Evolutionary conservation across 2,888 invertebrate species (phyloP).

Genomic region (Cheilosia pagana): DNA sequence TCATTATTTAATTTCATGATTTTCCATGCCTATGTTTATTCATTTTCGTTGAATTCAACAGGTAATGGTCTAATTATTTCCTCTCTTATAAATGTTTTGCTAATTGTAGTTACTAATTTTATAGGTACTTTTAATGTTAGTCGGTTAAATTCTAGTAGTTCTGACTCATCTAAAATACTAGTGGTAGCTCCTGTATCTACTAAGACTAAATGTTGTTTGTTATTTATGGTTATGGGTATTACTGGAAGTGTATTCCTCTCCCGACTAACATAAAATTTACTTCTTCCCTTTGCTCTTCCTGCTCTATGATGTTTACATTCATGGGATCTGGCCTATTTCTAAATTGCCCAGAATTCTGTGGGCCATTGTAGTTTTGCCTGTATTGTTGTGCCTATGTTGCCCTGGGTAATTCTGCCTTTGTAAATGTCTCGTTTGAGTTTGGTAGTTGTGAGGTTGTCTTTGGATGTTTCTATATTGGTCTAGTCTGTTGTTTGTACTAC

Average conservation of each 20-base stretch:
- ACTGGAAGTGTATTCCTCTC: neutral
- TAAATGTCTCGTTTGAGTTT: neutral
- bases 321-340: neutral
- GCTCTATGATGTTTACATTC: constrained; percentile 5
- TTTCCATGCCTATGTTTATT: constrained; percentile 1
- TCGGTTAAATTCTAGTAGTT: neutral
- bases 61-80: too few species aligned
- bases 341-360: too few species aligned
- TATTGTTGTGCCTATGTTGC: neutral
- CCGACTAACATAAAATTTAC: too few species aligned
- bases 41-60: too few species aligned
- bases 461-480: neutral
- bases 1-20: neutral
- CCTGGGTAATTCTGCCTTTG: too few species aligned
- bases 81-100: too few species aligned
- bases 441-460: neutral
- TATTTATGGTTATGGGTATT: neutral
- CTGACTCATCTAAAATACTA: neutral
- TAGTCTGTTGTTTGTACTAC: neutral
- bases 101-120: too few species aligned
- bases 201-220: neutral
- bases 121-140: too few species aligned
- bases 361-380: too few species aligned
- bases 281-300: too few species aligned
- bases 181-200: neutral